These are phyloP conservation scores for Linnaemya vulpina DNA, from an alignment of 2,888 invertebrate species.

Conservation along the genomic window DNA sequence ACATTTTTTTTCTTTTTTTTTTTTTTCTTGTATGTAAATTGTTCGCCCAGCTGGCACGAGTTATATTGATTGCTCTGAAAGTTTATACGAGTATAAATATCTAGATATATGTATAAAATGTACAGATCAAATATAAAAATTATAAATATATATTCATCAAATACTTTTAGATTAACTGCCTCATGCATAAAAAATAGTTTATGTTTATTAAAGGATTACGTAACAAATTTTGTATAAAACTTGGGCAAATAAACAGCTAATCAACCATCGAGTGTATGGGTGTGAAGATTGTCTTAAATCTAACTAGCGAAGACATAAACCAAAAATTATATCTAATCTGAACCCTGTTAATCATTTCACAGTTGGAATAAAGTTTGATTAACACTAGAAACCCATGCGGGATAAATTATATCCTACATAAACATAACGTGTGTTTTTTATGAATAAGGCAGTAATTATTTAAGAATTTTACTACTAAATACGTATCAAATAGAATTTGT, in stretches of 20 bases:
- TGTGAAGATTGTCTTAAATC: too few relatives aligned
- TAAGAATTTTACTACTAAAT: slow-evolving; percentile 1
- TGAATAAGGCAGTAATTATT: background rate
- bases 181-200: too few relatives aligned
- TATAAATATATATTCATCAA: background rate
- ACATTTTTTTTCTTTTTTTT: slow-evolving; percentile 29
- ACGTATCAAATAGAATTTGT: slow-evolving; percentile 25
- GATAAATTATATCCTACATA: too few relatives aligned
- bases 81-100: slow-evolving; percentile 49
- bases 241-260: too few relatives aligned
- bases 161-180: background rate
- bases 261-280: too few relatives aligned
- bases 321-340: too few relatives aligned
- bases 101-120: slow-evolving; percentile 25
- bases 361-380: too few relatives aligned
- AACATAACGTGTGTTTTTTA: background rate
- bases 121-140: background rate
- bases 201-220: too few relatives aligned
- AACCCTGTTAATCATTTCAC: too few relatives aligned
- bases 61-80: slow-evolving; percentile 80
- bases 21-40: slow-evolving; percentile 71
- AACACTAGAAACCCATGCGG: too few relatives aligned
- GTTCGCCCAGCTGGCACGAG: slow-evolving; percentile 84
- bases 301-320: too few relatives aligned
- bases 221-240: too few relatives aligned